phyloP scores from a whole-genome alignment of 1,140 invertebrate genomes.

The Drosophila obscura region DNA sequence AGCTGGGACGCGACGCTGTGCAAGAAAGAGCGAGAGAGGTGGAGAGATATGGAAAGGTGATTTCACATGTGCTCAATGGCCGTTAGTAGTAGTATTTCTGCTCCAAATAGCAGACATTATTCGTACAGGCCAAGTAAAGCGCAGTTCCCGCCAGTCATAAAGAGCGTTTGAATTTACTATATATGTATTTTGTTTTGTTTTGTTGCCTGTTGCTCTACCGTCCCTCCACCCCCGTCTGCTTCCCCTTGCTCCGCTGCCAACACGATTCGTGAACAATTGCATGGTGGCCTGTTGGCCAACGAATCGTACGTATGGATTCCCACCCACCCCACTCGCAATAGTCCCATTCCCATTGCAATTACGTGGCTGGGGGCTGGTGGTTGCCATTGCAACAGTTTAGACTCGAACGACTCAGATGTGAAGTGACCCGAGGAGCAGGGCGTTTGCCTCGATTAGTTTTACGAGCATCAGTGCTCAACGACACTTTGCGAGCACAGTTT shows the following conservation, averaged over 20 bases:
- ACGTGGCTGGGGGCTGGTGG: constrained; percentile 2
- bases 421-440: constrained; percentile 21
- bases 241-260: no score
- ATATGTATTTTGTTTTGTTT: constrained; percentile 4
- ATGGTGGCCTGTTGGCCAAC: constrained; percentile 48
- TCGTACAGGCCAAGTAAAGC: constrained; percentile 66
- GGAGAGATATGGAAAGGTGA: constrained; percentile 31
- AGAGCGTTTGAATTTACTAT: constrained; percentile 38
- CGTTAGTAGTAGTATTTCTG: constrained; percentile 70
- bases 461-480: constrained; percentile 34
- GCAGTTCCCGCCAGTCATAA: constrained; percentile 66
- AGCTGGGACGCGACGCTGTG: constrained; percentile 62
- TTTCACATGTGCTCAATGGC: constrained; percentile 58
- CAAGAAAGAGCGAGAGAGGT: constrained; percentile 9
- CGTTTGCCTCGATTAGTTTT: constrained; percentile 37
- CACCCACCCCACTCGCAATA: constrained; percentile 38
- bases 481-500: constrained; percentile 28
- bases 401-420: constrained; percentile 1
- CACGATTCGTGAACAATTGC: constrained; percentile 44
- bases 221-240: background rate
- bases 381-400: constrained; percentile 51
- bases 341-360: constrained; percentile 53
- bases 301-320: constrained; percentile 20
- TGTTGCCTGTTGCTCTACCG: constrained; percentile 27
- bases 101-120: constrained; percentile 71